phyloP scores from a whole-genome alignment of 2,797 vertebrate species.

The Orientallactaga sibirica region DNA sequence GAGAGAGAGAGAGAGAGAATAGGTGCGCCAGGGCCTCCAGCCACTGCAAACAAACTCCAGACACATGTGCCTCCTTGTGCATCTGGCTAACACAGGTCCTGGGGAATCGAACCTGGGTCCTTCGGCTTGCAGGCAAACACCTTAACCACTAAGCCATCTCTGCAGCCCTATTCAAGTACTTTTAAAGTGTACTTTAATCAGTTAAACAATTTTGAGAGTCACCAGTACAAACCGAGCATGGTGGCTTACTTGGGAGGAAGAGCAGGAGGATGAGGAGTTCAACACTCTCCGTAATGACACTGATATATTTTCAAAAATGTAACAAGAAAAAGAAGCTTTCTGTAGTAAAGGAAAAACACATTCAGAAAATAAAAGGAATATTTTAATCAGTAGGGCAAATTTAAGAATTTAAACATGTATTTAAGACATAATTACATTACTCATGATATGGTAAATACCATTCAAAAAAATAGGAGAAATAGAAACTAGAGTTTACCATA shows the following conservation, averaged over 20 bases:
- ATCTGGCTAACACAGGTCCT: too few relatives aligned
- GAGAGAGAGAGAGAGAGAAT: too few relatives aligned
- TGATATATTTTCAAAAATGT: constrained; percentile 15
- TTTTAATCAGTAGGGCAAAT: not conserved
- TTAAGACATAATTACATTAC: not conserved
- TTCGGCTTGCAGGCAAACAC: too few relatives aligned
- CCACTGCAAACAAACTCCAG: too few relatives aligned
- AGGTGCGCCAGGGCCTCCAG: too few relatives aligned
- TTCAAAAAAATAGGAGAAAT: constrained; percentile 47
- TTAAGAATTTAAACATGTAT: not conserved
- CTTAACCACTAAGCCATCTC: too few relatives aligned
- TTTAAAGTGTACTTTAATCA: not conserved
- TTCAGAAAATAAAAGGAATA: not conserved
- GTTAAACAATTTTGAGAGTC: not conserved
- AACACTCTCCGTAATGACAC: not conserved
- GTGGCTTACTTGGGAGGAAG: not conserved
- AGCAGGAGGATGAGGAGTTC: not conserved
- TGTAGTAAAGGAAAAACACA: constrained; percentile 17
- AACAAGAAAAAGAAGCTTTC: not conserved
- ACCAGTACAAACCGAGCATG: not conserved
- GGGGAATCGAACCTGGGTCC: too few relatives aligned
- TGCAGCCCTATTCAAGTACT: not conserved
- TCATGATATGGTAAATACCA: not conserved
- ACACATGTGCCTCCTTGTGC: too few relatives aligned
- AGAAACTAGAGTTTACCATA: constrained; percentile 1